These are phyloP conservation scores for Micrasema longulum DNA, from an alignment of 1,140 invertebrate species.

Conservation along the genomic window DNA sequence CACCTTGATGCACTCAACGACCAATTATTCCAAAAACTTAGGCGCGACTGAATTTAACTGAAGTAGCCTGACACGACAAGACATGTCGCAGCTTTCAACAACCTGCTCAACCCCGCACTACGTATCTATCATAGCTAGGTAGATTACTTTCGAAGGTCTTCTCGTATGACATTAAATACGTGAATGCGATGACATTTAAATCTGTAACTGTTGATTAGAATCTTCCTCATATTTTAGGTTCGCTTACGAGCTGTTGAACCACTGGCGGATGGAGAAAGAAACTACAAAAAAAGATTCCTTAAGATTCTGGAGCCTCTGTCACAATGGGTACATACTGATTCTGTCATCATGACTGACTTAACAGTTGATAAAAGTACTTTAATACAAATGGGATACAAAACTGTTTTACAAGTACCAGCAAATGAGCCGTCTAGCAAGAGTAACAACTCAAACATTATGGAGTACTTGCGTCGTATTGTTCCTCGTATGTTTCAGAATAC, in stretches of 20 bases:
- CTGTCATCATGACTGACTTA: slow-evolving; percentile 82
- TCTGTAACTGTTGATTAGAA: no score
- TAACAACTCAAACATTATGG: slow-evolving; percentile 85
- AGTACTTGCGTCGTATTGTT: slow-evolving; percentile 85
- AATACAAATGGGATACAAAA: slow-evolving; percentile 80
- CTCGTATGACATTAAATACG: no score
- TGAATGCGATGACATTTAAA: no score
- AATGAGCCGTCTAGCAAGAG: slow-evolving; percentile 70
- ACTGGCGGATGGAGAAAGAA: slow-evolving; percentile 78
- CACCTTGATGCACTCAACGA: no score
- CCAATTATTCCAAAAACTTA: no score
- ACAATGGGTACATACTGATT: slow-evolving; percentile 82
- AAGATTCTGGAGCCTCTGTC: slow-evolving; percentile 83
- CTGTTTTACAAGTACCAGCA: slow-evolving; percentile 77
- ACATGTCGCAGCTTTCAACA: no score
- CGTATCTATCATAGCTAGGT: no score
- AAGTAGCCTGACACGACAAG: no score
- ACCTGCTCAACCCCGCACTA: no score
- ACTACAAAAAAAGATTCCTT: slow-evolving; percentile 80
- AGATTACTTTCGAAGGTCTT: no score
- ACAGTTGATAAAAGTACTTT: slow-evolving; percentile 85
- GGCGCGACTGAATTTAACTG: no score
- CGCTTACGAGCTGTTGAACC: slow-evolving; percentile 86
- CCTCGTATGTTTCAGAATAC: slow-evolving; percentile 93
- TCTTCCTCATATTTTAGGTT: slow-evolving; percentile 65